These are phyloP conservation scores for Crossocerus cetratus DNA, from an alignment of 2,888 invertebrate genomes.

Conservation along the genomic window DNA sequence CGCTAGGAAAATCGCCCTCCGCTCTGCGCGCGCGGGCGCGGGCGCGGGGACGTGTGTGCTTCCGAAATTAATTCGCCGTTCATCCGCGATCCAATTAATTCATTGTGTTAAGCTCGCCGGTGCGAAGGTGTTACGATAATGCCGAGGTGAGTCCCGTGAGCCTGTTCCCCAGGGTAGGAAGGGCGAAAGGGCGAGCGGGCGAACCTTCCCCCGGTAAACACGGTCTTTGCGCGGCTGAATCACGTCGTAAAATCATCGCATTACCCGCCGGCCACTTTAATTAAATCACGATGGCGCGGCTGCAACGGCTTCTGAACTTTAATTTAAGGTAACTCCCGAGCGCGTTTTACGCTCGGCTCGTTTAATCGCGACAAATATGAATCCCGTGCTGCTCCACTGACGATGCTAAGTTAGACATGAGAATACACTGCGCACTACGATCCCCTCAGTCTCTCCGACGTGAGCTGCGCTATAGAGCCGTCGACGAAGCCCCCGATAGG, in stretches of 20 bases:
- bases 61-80: too few species aligned
- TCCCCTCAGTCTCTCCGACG: neutral
- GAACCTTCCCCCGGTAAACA: conserved; percentile 17
- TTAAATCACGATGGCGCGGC: conserved; percentile 42
- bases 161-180: too few species aligned
- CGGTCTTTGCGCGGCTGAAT: conserved; percentile 28
- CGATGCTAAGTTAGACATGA: conserved; percentile 6
- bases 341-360: conserved; percentile 18
- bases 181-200: neutral
- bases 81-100: too few species aligned
- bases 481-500: neutral
- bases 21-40: too few species aligned
- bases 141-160: too few species aligned
- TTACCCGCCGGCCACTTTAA: conserved; percentile 41
- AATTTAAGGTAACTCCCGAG: conserved; percentile 27
- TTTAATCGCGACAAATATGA: conserved; percentile 46
- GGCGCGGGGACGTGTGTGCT: too few species aligned
- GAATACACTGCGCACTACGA: neutral
- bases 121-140: too few species aligned
- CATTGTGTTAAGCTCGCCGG: too few species aligned
- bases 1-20: too few species aligned
- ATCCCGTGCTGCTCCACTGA: conserved; percentile 16
- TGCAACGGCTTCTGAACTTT: conserved; percentile 27
- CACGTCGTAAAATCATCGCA: conserved; percentile 26
- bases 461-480: neutral